These are phyloP conservation scores for Apotomis turbidana DNA, from an alignment of 2,888 invertebrate genomes.

Conservation along the genomic window DNA sequence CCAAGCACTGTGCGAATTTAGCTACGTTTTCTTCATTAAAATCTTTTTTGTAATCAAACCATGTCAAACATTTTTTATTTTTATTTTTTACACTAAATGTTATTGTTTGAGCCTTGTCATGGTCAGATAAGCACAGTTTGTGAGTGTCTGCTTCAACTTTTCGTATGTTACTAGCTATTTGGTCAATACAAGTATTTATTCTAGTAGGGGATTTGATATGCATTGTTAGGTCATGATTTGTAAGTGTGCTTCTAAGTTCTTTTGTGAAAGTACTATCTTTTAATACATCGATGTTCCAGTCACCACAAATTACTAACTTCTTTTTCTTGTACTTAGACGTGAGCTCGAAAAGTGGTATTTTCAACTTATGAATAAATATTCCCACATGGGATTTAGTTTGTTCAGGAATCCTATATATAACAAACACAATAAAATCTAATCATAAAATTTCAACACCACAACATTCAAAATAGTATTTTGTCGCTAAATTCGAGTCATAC, in stretches of 20 bases:
- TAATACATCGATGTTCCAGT: constrained; percentile 1
- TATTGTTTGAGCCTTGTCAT: not conserved
- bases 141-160: not conserved
- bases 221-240: not conserved
- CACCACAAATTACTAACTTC: not conserved
- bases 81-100: not conserved
- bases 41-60: constrained; percentile 2
- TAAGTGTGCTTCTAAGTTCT: not conserved
- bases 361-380: not conserved
- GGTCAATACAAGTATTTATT: not conserved
- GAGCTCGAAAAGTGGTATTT: not conserved
- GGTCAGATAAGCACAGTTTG: not conserved
- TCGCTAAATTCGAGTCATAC: too few relatives aligned
- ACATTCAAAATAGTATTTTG: too few relatives aligned
- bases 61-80: not conserved
- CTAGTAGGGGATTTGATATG: not conserved
- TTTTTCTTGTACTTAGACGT: not conserved
- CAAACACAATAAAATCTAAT: too few relatives aligned
- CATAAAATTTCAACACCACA: too few relatives aligned
- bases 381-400: not conserved
- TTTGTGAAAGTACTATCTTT: not conserved
- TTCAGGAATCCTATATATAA: too few relatives aligned
- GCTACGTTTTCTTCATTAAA: not conserved
- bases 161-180: not conserved
- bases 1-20: not conserved